Evolutionary conservation across 2,888 invertebrate genomes (phyloP), one percentile per base, ranked within the genome.

Genomic region (Erebia epiphron): DNA sequence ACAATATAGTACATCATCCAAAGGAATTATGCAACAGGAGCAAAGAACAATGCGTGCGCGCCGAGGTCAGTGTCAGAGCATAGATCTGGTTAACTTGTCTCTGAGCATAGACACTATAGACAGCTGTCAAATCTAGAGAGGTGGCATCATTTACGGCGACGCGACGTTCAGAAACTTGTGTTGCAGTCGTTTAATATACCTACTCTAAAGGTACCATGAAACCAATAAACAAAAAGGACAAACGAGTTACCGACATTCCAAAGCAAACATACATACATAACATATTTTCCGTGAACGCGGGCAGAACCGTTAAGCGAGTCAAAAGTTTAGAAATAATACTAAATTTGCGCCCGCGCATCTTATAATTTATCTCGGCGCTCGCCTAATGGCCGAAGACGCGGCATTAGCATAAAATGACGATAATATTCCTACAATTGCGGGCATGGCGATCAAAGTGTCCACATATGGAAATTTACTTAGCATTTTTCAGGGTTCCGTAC

Each of bases 361-460:
- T 76, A 81, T 81, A 79, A 79, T 81, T 82, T 81, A 85, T 79
- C 76, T 76, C 73, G 75, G 68, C 75, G 71, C 70, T 70, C 75
- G 70, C 78, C 79, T 83, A 79, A 81, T 83, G 79, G 80, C 73
- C 79, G 75, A 73, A 80, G 86, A 86, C 83, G 80, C 81, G 75
- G 74, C 75, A 91, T 91, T 91, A 83, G 82, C 91, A 91, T 91
- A 91, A 90, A 89, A 89, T 82, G 80, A 84, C 85, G 79, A 91
- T 90, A 88, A 90, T 85, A 82, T 77, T 74, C 80, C 79, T 79
- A 88, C 91, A 90, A 90, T 90, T 90, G 88, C 86, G 80, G 81
- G 81, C 52, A 35, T n/a, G 41, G 60, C 67, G 67, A 67, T 67
- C 67, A 67, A 67, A 67, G 70, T 58, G 66, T 69, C 69, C 56